These are phyloP conservation scores for Rattus norvegicus DNA, from an alignment of 2,113 vertebrate genomes.

Conservation along the genomic window DNA sequence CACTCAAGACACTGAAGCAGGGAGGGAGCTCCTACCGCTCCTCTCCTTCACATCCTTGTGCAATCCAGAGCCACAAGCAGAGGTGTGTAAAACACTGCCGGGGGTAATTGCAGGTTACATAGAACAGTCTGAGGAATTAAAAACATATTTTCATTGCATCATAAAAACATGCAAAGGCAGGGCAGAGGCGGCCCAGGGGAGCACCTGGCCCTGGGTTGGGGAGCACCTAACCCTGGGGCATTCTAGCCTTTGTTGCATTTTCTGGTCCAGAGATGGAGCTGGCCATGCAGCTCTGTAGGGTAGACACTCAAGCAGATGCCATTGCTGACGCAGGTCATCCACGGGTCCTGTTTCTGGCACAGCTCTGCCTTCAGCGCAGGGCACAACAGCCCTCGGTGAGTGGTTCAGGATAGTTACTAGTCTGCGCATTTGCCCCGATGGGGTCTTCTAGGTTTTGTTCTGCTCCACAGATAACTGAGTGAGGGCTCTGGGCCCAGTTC, in stretches of 20 bases:
- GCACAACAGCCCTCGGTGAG: too few species aligned
- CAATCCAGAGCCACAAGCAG: conserved; percentile 19
- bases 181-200: conserved; percentile 16
- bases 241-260: background rate
- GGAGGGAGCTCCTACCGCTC: background rate
- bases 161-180: conserved; percentile 73
- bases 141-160: conserved; percentile 77
- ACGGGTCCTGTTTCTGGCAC: background rate
- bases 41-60: background rate
- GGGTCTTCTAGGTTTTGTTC: background rate
- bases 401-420: background rate
- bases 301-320: background rate
- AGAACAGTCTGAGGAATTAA: conserved; percentile 73
- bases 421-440: background rate
- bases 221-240: conserved; percentile 6
- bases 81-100: background rate
- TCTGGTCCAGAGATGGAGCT: background rate
- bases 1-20: background rate
- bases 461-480: background rate
- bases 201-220: conserved; percentile 22
- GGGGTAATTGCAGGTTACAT: conserved; percentile 69
- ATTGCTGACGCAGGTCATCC: fast-evolving
- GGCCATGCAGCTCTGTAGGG: background rate
- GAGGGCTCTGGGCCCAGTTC: background rate
- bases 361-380: background rate